Evolutionary conservation across 2,797 vertebrate species (phyloP), one percentile per base, ranked within the genome.

Genomic region (Lacerta bilineata): DNA sequence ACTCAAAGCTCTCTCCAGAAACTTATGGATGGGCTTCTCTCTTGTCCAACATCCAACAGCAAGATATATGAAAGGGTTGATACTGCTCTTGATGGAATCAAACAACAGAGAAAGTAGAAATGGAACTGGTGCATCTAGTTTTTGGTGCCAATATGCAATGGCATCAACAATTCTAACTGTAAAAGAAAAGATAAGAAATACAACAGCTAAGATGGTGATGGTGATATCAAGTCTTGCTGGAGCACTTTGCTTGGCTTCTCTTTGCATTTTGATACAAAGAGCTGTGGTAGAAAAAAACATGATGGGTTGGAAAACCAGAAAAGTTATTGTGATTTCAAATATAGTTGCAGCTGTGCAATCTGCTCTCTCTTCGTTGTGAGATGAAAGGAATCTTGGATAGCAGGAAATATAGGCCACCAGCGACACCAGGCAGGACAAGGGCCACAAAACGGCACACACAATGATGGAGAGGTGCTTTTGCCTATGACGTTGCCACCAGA

Each of bases 231-330:
- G 95, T 93, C 95, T 96, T 1, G 96, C 95, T 0, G 95, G 93
- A 29, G 92, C 94, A 33, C 95, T 85, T 41, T 94, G 80, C 92
- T 94, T 90, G 1, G 93, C 86, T 84, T 93, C 96, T 91, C 92
- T 96, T 11, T 90, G 94, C 88, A 97, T 95, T 94, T 94, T 96
- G 66, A 96, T 92, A 39, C 96, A 94, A 93, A 97, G 90, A 82
- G 96, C 90, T 69, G 95, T 84, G 86, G 96, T 96, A 90, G 96
- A 97, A 61, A 96, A 89, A 78, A 96, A 83, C 97, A 97, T 97
- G 79, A 97, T 93, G 1, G 97, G 97, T 0, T 94, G 95, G 85
- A 97, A 97, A 91, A 97, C 93, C 88, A 97, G 84, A 86, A 97
- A 96, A 79, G 95, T 96, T 87, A 97, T 84, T 20, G 95, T 33